A percentile compares a stretch with the other conserved stretches of the same genome.
Evolutionary conservation across 2,113 vertebrate species (phyloP).

Genomic region (Paraplagusia blochii): DNA sequence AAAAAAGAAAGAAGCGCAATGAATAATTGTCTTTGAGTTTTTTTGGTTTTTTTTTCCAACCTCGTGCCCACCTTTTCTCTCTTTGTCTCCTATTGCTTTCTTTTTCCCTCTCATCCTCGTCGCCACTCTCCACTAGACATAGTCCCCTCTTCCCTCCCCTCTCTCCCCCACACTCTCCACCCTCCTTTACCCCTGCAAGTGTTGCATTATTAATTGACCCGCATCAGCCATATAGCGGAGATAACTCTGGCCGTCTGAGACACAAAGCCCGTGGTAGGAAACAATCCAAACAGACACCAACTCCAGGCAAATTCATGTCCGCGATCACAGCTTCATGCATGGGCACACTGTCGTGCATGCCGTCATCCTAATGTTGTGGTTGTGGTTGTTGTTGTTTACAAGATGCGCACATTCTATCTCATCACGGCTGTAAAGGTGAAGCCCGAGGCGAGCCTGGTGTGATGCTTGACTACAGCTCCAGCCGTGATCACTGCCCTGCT

Average conservation of each 20-base stretch:
- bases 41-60: constrained; percentile 11
- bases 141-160: constrained; percentile 31
- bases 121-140: constrained; percentile 34
- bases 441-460: constrained; percentile 54
- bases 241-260: constrained; percentile 35
- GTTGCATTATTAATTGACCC: constrained; percentile 72
- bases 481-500: constrained; percentile 50
- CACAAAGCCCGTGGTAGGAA: constrained; percentile 17
- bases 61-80: constrained; percentile 23
- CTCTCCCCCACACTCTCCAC: constrained; percentile 39
- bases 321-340: background rate
- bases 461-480: constrained; percentile 37
- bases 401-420: constrained; percentile 56
- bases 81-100: constrained; percentile 45
- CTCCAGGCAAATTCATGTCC: too few species aligned
- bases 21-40: constrained; percentile 8
- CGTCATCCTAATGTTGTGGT: constrained; percentile 25
- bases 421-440: constrained; percentile 44
- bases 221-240: constrained; percentile 53
- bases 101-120: background rate
- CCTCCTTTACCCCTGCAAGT: constrained; percentile 65
- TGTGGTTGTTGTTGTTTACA: constrained; percentile 53
- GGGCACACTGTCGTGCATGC: background rate
- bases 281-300: background rate
- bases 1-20: background rate